phyloP scores from a whole-genome alignment of 2,797 vertebrate species.

The Centroberyx gerrardi region DNA sequence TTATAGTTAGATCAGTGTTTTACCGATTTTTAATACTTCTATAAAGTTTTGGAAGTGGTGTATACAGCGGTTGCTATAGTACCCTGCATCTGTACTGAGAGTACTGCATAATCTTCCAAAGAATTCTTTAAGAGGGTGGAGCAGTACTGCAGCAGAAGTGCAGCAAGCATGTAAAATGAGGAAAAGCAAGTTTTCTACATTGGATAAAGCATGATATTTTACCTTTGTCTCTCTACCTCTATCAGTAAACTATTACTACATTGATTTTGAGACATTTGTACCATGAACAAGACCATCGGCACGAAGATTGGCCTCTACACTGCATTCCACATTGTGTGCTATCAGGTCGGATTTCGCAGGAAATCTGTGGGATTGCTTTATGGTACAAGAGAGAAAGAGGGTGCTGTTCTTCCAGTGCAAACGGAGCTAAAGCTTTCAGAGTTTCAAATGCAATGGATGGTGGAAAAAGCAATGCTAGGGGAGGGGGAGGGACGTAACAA shows the following conservation, averaged over 20 bases:
- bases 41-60: neutral
- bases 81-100: no score
- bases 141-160: no score
- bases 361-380: conserved; percentile 1
- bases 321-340: no score
- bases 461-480: conserved; percentile 6
- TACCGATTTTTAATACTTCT: neutral
- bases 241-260: no score
- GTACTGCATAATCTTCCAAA: no score
- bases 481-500: neutral
- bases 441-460: neutral
- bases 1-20: conserved; percentile 14
- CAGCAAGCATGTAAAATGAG: neutral
- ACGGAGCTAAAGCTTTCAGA: neutral
- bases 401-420: neutral
- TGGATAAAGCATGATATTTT: neutral
- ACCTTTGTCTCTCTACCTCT: neutral
- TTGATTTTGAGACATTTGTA: no score
- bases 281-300: no score
- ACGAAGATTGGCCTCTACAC: no score
- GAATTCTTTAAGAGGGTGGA: no score
- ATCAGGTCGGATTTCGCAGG: no score
- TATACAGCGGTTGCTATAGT: neutral
- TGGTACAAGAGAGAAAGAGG: neutral
- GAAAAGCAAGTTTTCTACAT: neutral